phyloP scores from a whole-genome alignment of 35 echinoderm and acorn worm species.

The Apostichopus californicus region DNA sequence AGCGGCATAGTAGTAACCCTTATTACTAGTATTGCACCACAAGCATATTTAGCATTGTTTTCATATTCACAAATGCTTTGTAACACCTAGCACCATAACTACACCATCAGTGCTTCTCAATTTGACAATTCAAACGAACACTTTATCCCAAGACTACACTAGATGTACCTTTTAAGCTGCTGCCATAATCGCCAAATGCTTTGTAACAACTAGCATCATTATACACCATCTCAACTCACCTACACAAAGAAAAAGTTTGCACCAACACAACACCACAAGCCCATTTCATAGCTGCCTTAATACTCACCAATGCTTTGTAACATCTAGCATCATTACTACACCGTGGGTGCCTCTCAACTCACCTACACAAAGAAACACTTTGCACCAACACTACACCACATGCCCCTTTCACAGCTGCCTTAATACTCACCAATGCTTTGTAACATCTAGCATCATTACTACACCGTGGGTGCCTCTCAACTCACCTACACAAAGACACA shows the following conservation, averaged over 20 bases:
- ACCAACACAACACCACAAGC: too few species aligned
- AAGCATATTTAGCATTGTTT: too few species aligned
- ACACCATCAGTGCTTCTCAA: conserved; percentile 89
- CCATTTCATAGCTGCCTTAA: too few species aligned
- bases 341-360: not conserved
- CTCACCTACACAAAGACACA: not conserved
- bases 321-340: conserved; percentile 66
- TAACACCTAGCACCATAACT: conserved; percentile 85
- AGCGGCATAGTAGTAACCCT: too few species aligned
- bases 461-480: not conserved
- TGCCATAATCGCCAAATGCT: conserved; percentile 71
- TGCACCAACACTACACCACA: conserved; percentile 48
- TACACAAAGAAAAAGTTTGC: not conserved
- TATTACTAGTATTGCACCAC: too few species aligned
- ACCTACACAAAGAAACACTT: too few species aligned
- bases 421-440: conserved; percentile 93
- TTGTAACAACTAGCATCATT: conserved; percentile 86
- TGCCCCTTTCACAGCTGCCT: not conserved
- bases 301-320: conserved; percentile 95
- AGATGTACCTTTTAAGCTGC: too few species aligned
- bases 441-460: conserved; percentile 86
- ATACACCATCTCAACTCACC: not conserved
- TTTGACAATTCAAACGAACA: too few species aligned
- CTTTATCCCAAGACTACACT: not conserved
- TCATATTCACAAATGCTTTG: conserved; percentile 88